These are phyloP conservation scores for Chionodraco myersi DNA, from an alignment of 2,113 vertebrate genomes.

Conservation along the genomic window DNA sequence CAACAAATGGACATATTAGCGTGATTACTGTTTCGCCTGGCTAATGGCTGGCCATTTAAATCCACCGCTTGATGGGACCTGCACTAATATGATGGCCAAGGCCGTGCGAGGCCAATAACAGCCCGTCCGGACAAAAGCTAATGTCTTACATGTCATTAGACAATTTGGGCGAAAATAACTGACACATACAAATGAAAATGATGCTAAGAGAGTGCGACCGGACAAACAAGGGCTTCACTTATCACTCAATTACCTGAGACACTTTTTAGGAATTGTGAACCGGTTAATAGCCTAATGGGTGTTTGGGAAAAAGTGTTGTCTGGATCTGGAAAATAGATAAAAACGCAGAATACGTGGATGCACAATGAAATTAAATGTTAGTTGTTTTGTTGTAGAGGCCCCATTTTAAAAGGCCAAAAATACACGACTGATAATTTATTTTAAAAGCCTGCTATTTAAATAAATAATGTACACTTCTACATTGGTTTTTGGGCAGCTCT, in stretches of 20 bases:
- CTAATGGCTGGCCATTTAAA: slow-evolving; percentile 84
- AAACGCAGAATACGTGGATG: not conserved
- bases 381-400: not conserved
- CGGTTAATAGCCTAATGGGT: slow-evolving; percentile 61
- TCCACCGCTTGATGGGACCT: slow-evolving; percentile 75
- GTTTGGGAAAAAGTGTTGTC: slow-evolving; percentile 33
- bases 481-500: not conserved
- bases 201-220: slow-evolving; percentile 57
- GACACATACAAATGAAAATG: slow-evolving; percentile 65
- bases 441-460: not conserved
- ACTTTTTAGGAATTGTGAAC: slow-evolving; percentile 40
- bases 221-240: slow-evolving; percentile 69
- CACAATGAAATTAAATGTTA: not conserved
- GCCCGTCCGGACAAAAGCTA: slow-evolving; percentile 76
- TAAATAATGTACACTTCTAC: not conserved
- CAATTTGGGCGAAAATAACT: slow-evolving; percentile 70
- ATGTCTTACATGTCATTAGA: slow-evolving; percentile 78
- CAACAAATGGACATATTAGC: slow-evolving; percentile 84
- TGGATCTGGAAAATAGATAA: slow-evolving; percentile 32
- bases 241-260: slow-evolving; percentile 68
- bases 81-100: slow-evolving; percentile 77
- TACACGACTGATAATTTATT: not conserved
- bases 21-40: slow-evolving; percentile 83
- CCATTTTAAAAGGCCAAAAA: not conserved
- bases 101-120: slow-evolving; percentile 73